A percentile compares a stretch with the other conserved stretches of the same genome.
Conservation (phyloP, 2,888 invertebrate species). For the Lordiphosa fenestrarum region DNA sequence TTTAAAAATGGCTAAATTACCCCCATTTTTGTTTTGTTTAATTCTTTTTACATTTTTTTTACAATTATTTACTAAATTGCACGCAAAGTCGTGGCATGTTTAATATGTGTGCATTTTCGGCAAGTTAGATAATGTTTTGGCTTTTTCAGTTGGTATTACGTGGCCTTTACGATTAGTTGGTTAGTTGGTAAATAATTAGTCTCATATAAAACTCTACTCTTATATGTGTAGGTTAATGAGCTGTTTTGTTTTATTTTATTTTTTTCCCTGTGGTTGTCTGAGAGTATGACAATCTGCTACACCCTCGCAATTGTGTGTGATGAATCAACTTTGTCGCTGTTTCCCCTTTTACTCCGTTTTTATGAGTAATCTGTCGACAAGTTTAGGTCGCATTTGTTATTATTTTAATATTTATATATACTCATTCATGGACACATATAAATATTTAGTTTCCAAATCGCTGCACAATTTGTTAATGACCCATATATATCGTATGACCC, state of each 20-base stretch:
- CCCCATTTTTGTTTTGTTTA: too few species aligned
- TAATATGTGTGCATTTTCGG: conserved; percentile 1
- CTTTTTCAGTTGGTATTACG: conserved; percentile 3
- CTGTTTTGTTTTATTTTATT: neutral
- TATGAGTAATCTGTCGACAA: conserved; percentile 54
- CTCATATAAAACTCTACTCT: too few species aligned
- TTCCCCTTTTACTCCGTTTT: neutral
- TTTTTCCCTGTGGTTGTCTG: too few species aligned
- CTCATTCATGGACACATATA: neutral
- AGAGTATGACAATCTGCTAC: too few species aligned
- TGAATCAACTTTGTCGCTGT: too few species aligned
- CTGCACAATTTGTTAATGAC: conserved; percentile 73
- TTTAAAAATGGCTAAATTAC: too few species aligned
- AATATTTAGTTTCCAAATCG: conserved; percentile 46
- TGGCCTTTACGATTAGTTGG: conserved; percentile 8
- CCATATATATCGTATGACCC: conserved; percentile 67
- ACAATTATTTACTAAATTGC: too few species aligned
- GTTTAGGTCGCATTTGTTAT: conserved; percentile 51
- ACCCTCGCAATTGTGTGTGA: too few species aligned
- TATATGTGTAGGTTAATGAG: conserved; percentile 4
- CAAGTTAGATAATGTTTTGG: neutral
- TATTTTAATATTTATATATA: conserved; percentile 8
- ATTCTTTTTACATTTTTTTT: too few species aligned
- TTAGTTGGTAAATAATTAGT: conserved; percentile 9
- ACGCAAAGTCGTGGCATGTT: neutral